A percentile compares a stretch with the other conserved stretches of the same genome.
Conservation (phyloP, 2,888 invertebrate genomes). For the Vannuccia rotundouncinata region DNA sequence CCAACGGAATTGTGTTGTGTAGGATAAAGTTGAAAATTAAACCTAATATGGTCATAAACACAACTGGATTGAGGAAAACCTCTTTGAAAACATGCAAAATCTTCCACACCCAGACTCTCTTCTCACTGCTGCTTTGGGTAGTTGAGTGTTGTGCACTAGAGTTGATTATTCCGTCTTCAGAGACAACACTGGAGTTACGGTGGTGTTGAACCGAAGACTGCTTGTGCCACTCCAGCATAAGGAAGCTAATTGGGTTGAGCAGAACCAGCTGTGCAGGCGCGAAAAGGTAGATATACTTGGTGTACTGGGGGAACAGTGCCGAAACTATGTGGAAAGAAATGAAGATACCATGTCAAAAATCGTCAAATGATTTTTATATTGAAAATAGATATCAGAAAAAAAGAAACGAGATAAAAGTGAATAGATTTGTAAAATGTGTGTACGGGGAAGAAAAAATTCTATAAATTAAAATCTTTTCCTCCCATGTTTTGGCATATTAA, state of each 20-base stretch:
- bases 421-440: background rate
- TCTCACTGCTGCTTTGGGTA: no score
- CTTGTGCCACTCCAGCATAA: constrained; percentile 77
- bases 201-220: no score
- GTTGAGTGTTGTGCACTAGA: no score
- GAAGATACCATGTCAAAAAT: no score
- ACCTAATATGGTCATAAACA: constrained; percentile 88
- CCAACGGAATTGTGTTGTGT: constrained; percentile 70
- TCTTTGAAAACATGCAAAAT: constrained; percentile 44
- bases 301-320: constrained; percentile 84
- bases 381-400: no score
- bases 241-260: constrained; percentile 81
- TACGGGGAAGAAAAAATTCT: background rate
- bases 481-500: no score
- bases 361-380: no score
- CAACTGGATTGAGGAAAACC: constrained; percentile 76
- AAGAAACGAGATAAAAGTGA: no score
- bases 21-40: constrained; percentile 76
- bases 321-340: constrained; percentile 65
- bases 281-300: constrained; percentile 80
- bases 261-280: constrained; percentile 86
- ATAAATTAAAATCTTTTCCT: no score
- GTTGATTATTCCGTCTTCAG: no score
- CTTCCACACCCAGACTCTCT: background rate
- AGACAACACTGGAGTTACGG: no score